These are phyloP conservation scores for Neuroscelio doddi DNA, from an alignment of 2,888 invertebrate genomes.

Conservation along the genomic window DNA sequence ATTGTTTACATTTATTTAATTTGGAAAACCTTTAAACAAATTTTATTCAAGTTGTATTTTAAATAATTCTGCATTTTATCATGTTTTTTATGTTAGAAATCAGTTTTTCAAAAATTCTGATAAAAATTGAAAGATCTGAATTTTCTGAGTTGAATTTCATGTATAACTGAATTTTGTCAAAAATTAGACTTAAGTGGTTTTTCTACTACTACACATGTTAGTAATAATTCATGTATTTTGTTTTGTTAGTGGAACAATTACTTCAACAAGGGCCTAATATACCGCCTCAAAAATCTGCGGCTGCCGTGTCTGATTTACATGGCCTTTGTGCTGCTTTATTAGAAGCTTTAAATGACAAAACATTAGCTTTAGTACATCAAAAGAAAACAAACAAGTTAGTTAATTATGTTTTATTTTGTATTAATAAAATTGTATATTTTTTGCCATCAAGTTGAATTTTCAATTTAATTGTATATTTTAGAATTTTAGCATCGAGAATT, in stretches of 20 bases:
- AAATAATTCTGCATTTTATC: no score
- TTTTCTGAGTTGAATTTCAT: no score
- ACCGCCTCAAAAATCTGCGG: conserved; percentile 76
- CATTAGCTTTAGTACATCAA: conserved; percentile 87
- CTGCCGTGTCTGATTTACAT: conserved; percentile 83
- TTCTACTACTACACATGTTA: neutral
- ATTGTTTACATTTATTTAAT: no score
- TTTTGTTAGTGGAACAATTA: conserved; percentile 80
- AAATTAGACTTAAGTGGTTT: neutral
- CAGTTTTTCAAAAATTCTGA: no score
- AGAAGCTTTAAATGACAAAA: conserved; percentile 90
- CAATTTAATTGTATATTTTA: conserved; percentile 64
- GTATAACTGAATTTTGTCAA: neutral
- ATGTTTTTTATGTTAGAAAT: no score
- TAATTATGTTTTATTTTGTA: neutral
- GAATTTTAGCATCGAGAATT: conserved; percentile 86
- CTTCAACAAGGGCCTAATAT: conserved; percentile 77
- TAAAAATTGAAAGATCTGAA: no score
- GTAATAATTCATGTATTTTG: neutral
- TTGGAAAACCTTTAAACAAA: no score
- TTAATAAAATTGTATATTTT: no score
- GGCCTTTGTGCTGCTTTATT: conserved; percentile 85
- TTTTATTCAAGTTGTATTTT: no score
- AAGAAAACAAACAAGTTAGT: conserved; percentile 82
- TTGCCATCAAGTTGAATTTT: no score